A percentile compares a stretch with the other conserved stretches of the same genome.
These are phyloP conservation scores for Nesogale talazaci DNA, from an alignment of 2,113 vertebrate species.

Conservation along the genomic window DNA sequence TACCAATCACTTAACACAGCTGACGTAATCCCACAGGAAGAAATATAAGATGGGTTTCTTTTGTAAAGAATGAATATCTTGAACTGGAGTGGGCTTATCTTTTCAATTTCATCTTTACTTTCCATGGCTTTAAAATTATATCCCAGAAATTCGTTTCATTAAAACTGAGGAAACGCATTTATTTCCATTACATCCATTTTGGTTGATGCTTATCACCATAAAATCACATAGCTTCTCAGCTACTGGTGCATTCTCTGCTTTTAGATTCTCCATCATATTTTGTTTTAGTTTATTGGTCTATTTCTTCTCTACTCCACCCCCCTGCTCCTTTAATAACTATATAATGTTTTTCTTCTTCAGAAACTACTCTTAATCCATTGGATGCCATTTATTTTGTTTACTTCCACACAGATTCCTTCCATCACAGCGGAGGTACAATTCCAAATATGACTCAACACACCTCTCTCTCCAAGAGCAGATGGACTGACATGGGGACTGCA, in stretches of 20 bases:
- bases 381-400: not conserved
- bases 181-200: not conserved
- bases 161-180: constrained; percentile 1
- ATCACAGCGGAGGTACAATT: not conserved
- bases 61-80: constrained; percentile 26
- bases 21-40: not conserved
- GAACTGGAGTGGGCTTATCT: not conserved
- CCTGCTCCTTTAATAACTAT: not conserved
- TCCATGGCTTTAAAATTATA: constrained; percentile 31
- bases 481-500: too few species aligned
- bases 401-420: not conserved
- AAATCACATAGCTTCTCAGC: not conserved
- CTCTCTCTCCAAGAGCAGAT: not conserved
- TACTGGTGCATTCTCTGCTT: too few species aligned
- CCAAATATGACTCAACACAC: not conserved
- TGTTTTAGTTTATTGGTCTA: not conserved
- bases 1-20: not conserved
- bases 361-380: not conserved
- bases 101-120: constrained; percentile 49
- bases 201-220: not conserved
- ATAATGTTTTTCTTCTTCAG: constrained; percentile 6
- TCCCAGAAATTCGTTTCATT: not conserved
- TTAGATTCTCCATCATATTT: not conserved
- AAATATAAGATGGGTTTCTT: constrained; percentile 13
- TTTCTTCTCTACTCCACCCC: not conserved